Evolutionary conservation across 1,140 invertebrate genomes (phyloP).

Genomic region (Plodia interpunctella): DNA sequence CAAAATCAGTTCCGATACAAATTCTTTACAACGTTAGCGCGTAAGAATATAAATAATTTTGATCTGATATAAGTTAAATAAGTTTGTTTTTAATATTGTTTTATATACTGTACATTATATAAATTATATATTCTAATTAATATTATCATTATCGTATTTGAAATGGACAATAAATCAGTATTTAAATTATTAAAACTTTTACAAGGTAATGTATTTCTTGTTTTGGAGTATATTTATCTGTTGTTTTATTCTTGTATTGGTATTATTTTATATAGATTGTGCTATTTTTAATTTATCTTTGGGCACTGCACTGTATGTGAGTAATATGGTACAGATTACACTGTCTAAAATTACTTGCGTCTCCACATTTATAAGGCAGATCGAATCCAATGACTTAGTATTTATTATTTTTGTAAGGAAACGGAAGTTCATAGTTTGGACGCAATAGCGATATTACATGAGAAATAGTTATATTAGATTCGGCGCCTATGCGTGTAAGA

Average conservation of each 20-base stretch:
- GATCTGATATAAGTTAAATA: constrained; percentile 59
- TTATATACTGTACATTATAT: constrained; percentile 41
- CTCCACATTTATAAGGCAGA: too few species aligned
- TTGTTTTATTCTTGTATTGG: constrained; percentile 53
- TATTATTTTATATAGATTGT: constrained; percentile 46
- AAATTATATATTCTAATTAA: constrained; percentile 25
- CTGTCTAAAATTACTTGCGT: too few species aligned
- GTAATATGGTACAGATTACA: background rate
- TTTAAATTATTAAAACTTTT: constrained; percentile 44
- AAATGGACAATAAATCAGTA: constrained; percentile 48
- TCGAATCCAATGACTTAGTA: too few species aligned
- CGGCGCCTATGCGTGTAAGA: too few species aligned
- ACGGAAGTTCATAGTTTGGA: too few species aligned
- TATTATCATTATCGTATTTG: constrained; percentile 19
- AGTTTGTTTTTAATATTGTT: constrained; percentile 38
- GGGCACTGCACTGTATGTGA: background rate
- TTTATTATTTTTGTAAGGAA: too few species aligned
- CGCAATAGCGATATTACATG: too few species aligned
- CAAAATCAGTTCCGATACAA: constrained; percentile 40
- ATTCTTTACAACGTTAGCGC: constrained; percentile 14
- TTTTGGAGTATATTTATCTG: constrained; percentile 68
- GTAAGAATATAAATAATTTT: constrained; percentile 35
- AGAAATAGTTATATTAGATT: too few species aligned
- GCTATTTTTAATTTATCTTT: background rate
- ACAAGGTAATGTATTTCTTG: constrained; percentile 40